Base-by-base conservation (phyloP, 2,797 vertebrate species). In the Crenichthys baileyi region DNA sequence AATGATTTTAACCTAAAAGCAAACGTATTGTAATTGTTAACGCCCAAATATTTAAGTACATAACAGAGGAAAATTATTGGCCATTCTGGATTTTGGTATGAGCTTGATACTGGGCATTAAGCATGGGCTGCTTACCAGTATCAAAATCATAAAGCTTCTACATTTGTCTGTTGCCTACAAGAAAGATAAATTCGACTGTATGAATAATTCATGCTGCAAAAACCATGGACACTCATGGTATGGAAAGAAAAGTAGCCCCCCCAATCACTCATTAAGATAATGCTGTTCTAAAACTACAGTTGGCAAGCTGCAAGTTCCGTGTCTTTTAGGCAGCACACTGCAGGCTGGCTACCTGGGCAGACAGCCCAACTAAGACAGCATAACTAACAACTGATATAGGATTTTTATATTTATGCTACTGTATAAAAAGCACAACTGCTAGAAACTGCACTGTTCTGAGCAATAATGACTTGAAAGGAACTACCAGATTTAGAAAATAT, bases 11-110 rank as follows among this genome's bases (percentile, higher is more conserved):
- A 67, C 70, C 29, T 55, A 24, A 61, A 51, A 55, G 24, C 7
- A 76, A 72, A 75, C 39, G 0, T 71, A 8, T 48, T 36, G 63
- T 24, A n/a, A 73, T 77, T 8, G 68, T 74, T 31, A 76, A 2
- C 78, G 29, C 18, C 18, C n/a, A 61, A 41, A 12, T 24, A 50
- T 60, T 39, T 26, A 75, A 20, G 70, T 58, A 31, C 22, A 75
- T n/a, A 39, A 44, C 65, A 11, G 5, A 81, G 41, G 39, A 55
- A 36, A 73, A 2, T 55, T 79, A 11, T n/a, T 55, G 16, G 48
- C 24, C 56, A 50, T 72, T 79, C 58, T 79, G 24, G 73, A 46
- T 39, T 67, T 58, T 75, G 58, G 75, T 84, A 67, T 71, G 36
- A 74, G 61, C 2, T 51, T 79, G 73, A 86, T 41, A 72, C 41